Evolutionary conservation across 2,888 invertebrate species (phyloP).

Genomic region (Tricholauxania praeusta): DNA sequence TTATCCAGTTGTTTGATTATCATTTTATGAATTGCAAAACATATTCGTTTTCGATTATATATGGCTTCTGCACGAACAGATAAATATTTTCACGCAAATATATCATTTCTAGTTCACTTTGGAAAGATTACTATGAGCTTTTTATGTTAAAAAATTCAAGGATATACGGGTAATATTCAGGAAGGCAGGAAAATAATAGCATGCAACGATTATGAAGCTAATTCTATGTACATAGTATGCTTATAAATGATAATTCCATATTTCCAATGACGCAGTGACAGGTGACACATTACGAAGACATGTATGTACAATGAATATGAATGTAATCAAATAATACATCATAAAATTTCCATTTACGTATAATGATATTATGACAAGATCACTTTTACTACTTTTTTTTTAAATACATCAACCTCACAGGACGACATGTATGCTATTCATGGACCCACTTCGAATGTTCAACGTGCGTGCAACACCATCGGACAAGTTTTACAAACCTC

Average conservation of each 20-base stretch:
- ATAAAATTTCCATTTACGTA: constrained; percentile 8
- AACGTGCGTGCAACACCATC: neutral
- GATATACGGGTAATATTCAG: neutral
- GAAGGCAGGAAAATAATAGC: constrained; percentile 6
- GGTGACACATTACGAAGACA: constrained; percentile 8
- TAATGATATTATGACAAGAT: constrained; percentile 4
- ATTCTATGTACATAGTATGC: neutral
- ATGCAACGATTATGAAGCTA: constrained; percentile 25
- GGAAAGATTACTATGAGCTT: constrained; percentile 43
- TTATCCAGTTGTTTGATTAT: too few relatives aligned
- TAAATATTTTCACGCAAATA: constrained; percentile 5
- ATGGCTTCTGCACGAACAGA: constrained; percentile 3
- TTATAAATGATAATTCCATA: constrained; percentile 1
- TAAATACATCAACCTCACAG: neutral
- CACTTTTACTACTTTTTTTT: neutral
- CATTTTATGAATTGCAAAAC: too few relatives aligned
- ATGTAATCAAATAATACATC: neutral
- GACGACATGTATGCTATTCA: constrained; percentile 8
- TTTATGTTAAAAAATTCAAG: constrained; percentile 1
- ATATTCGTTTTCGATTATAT: too few relatives aligned
- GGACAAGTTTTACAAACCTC: constrained; percentile 28
- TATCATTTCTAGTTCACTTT: constrained; percentile 41
- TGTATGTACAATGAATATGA: constrained; percentile 18
- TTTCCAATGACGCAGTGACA: neutral
- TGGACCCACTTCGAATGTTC: neutral